Evolutionary conservation across 1,140 invertebrate species (phyloP).

Genomic region (Ostrea denselamellosa): DNA sequence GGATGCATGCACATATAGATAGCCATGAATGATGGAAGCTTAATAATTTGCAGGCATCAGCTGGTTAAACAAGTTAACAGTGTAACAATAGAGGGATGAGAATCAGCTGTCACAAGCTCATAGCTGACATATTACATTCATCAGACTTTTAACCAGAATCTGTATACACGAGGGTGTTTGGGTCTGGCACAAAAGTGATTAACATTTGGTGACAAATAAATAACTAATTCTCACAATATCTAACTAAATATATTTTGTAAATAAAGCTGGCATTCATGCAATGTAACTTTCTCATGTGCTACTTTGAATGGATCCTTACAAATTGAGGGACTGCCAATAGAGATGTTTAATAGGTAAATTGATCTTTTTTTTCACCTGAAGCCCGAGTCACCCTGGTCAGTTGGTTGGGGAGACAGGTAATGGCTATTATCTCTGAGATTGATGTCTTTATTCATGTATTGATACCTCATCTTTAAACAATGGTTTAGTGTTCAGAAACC

Average conservation of each 20-base stretch:
- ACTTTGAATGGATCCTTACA: neutral
- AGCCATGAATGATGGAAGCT: neutral
- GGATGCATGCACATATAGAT: neutral
- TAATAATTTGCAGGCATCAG: neutral
- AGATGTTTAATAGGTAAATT: slow-evolving; percentile 27
- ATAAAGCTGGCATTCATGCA: neutral
- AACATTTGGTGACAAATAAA: slow-evolving; percentile 5
- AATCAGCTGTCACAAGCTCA: neutral
- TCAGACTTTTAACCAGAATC: neutral
- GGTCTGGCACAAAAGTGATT: neutral
- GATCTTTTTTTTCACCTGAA: slow-evolving; percentile 31
- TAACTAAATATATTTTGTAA: neutral
- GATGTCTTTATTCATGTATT: slow-evolving; percentile 22
- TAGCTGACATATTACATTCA: slow-evolving; percentile 24
- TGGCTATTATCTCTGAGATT: slow-evolving; percentile 2
- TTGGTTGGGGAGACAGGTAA: slow-evolving; percentile 15
- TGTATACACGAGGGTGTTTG: neutral
- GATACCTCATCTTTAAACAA: neutral
- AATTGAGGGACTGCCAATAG: neutral
- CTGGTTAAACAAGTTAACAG: neutral
- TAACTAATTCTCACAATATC: neutral
- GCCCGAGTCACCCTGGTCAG: slow-evolving; percentile 27
- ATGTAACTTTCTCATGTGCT: neutral
- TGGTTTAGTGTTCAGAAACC: neutral
- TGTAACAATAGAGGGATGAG: neutral